phyloP scores from a whole-genome alignment of 92 coral and sea anemone species.

The Heteractis magnifica region DNA sequence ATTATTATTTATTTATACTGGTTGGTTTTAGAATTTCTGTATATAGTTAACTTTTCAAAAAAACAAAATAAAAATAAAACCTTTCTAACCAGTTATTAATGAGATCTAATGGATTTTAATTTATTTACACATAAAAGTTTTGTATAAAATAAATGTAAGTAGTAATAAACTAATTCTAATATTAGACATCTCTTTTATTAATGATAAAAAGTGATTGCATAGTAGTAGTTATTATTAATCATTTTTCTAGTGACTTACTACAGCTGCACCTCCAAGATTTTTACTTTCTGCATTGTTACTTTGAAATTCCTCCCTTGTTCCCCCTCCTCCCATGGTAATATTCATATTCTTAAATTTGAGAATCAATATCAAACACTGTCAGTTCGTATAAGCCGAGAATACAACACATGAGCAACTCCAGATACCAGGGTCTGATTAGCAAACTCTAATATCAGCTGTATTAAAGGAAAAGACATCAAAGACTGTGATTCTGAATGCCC shows the following conservation, averaged over 20 bases:
- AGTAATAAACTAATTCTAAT: too few relatives aligned
- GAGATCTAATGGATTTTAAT: too few relatives aligned
- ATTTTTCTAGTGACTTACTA: too few relatives aligned
- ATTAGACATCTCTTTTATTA: too few relatives aligned
- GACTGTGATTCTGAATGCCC: slow-evolving; percentile 8
- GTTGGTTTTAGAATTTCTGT: not conserved
- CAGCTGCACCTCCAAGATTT: too few relatives aligned
- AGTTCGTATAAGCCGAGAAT: slow-evolving; percentile 71
- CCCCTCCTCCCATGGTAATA: not conserved
- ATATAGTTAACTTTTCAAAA: not conserved
- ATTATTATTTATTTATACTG: not conserved
- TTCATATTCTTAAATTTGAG: not conserved
- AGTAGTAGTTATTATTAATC: too few relatives aligned
- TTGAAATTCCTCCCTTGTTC: too few relatives aligned
- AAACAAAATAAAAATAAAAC: not conserved
- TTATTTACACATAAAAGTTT: too few relatives aligned
- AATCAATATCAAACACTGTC: slow-evolving; percentile 59
- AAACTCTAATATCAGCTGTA: slow-evolving; percentile 83
- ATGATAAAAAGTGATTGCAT: too few relatives aligned
- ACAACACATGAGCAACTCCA: slow-evolving; percentile 93
- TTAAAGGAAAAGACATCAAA: slow-evolving; percentile 47
- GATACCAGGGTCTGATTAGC: slow-evolving; percentile 85
- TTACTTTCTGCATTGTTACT: too few relatives aligned
- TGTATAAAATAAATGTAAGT: too few relatives aligned
- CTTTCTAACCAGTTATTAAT: too few relatives aligned